Conservation (phyloP, 1,140 invertebrate species). For the Heliothis virescens region DNA sequence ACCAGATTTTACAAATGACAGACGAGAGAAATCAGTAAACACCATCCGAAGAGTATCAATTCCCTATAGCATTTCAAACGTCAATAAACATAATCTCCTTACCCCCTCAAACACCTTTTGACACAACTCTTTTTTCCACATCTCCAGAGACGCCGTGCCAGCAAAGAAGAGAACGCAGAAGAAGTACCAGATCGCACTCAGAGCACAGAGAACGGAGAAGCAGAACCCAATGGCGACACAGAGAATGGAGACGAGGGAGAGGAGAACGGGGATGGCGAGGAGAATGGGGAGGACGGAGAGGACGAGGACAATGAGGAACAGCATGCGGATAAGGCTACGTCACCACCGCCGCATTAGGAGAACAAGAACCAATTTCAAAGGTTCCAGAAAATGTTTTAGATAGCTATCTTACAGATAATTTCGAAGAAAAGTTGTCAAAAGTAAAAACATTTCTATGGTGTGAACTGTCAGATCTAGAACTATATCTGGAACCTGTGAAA, state of each 20-base stretch:
- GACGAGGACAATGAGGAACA: slow-evolving; percentile 60
- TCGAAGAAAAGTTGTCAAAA: too few relatives aligned
- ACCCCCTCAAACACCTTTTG: neutral
- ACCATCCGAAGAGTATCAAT: too few relatives aligned
- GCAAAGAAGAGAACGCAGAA: slow-evolving; percentile 65
- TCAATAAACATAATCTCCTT: neutral
- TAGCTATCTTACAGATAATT: too few relatives aligned
- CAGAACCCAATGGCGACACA: slow-evolving; percentile 48
- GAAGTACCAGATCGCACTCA: slow-evolving; percentile 48
- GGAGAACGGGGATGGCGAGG: slow-evolving; percentile 60
- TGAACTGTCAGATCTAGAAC: too few relatives aligned
- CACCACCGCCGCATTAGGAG: slow-evolving; percentile 66
- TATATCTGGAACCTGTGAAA: too few relatives aligned
- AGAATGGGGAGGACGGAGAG: slow-evolving; percentile 48
- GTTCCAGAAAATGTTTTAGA: too few relatives aligned
- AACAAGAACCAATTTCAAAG: too few relatives aligned
- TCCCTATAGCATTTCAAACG: too few relatives aligned
- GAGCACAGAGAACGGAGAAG: slow-evolving; percentile 55
- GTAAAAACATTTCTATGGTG: too few relatives aligned
- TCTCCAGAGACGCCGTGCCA: slow-evolving; percentile 74
- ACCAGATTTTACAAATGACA: too few relatives aligned
- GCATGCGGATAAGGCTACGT: slow-evolving; percentile 73
- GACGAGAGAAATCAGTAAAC: too few relatives aligned
- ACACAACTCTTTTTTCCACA: slow-evolving; percentile 16
- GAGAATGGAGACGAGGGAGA: slow-evolving; percentile 59